These are phyloP conservation scores for Heliornis fulica DNA, from an alignment of 2,113 vertebrate species.

Conservation along the genomic window DNA sequence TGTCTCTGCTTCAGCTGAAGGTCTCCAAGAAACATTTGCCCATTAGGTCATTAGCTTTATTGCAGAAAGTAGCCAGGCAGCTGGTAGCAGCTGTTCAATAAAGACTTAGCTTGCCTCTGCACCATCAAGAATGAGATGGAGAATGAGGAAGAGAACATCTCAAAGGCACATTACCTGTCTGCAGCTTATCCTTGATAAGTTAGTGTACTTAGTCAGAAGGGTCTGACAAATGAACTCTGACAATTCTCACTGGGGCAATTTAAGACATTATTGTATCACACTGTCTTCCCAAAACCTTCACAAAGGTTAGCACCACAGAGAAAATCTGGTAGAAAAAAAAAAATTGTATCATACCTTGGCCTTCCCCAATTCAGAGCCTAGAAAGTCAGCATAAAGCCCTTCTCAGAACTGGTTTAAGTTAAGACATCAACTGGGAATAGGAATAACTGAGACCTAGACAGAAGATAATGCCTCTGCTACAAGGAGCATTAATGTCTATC, in stretches of 20 bases:
- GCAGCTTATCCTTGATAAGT: not conserved
- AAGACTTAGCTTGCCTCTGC: not conserved
- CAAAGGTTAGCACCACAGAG: not conserved
- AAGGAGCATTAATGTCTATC: not conserved
- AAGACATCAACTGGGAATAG: not conserved
- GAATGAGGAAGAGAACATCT: not conserved
- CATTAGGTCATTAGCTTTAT: conserved; percentile 30
- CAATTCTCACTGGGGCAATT: conserved; percentile 30
- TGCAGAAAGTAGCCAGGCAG: conserved; percentile 17
- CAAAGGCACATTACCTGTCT: conserved; percentile 26
- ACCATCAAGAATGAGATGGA: not conserved
- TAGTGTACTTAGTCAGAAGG: not conserved
- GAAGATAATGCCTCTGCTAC: not conserved
- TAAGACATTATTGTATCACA: not conserved
- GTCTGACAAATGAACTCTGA: conserved; percentile 29
- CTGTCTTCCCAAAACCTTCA: not conserved
- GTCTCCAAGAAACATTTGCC: conserved; percentile 22
- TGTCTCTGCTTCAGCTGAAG: conserved; percentile 15
- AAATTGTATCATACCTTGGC: not conserved
- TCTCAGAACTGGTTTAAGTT: not conserved
- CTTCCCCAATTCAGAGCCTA: not conserved
- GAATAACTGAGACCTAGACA: not conserved
- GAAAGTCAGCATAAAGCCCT: not conserved
- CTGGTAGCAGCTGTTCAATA: not conserved
- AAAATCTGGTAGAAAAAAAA: not conserved